Base-by-base conservation (phyloP, 2,888 invertebrate genomes). In the Tenthredo distinguenda region DNA sequence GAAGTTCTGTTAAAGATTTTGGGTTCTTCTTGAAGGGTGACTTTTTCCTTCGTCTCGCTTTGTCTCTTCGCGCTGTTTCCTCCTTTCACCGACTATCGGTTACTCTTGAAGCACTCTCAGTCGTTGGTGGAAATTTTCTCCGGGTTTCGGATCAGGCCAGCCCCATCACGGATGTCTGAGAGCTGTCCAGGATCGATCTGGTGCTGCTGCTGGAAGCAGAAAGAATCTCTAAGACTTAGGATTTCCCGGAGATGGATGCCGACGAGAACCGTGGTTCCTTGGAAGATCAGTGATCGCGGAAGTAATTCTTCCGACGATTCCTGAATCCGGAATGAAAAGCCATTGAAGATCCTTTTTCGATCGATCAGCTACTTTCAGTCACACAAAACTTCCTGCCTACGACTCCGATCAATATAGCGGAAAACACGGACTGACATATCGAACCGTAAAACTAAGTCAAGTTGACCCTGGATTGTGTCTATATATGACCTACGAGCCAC, bases 171-270 rank as follows among this genome's bases (percentile, higher is more conserved):
- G 72, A 50, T 58, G 55, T 82, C 37, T 79, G 72, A 31, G 37
- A 81, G 18, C 71, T 72, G 85, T 72, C 65, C 58, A n/a, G 72
- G 82, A 85, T 85, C 85, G 81, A 85, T 85, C 77, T 71, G 83
- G 71, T 18, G 68, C 50, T 18, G 34, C 83, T 71, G 65, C 83
- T 83, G 83, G 5, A 83, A 71, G 31, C 18, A 83, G 18, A 71
- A 83, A 47, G 71, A 21, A 68, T 12, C 26, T 62, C 10, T 26
- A 71, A 9, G 1, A 43, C 43, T 68, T 5, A 68, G 31, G 18
- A 26, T 12, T 15, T 26, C 31, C 21, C 26, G 10, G 21, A 26
- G 62, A 7, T 62, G 2, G 18, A 18, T 47, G 12, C 12, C n/a
- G 18, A 21, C 21, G 18, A 21, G 21, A 58, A 58, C 5, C 21